Base-by-base conservation (phyloP, 53 echinoderm and acorn worm genomes). In the Paelopatides confundens region DNA sequence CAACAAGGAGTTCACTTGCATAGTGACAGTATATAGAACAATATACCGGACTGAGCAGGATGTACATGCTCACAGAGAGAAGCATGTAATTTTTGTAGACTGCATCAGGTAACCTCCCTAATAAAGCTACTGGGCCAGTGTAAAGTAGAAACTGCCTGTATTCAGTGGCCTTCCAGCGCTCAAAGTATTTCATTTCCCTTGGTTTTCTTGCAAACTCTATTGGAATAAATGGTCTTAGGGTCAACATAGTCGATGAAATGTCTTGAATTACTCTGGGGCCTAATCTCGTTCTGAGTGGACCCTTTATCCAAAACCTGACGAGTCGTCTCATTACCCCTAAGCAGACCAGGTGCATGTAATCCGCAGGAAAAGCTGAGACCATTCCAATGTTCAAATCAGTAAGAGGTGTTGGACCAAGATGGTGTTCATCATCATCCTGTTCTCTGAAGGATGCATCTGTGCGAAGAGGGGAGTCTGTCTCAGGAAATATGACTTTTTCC, bases 111-210 rank as follows among this genome's bases (percentile, higher is more conserved):
- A 89, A 46, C 34, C 58, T 81, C 23, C 71, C 71, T 62, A 81
- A 54, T 27, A 89, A 58, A 50, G 76, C 84, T 5, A 93, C 50
- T 79, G 46, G 68, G 34, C 92, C 92, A 65, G 85, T 85, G 77
- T 92, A 92, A 30, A 92, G 70, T 14, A 92, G 84, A 33, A 92
- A 74, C 40, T 92, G 88, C 5, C 92, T 65, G 12, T 82, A 85
- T 77, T 92, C 92, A 21, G 88, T 92, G 14, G 89, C 89, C 66
- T 92, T 88, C 92, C 92, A 92, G 10, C 88, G 37, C 46, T 88
- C 92, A 3, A 92, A 33, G 62, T 89, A 89, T 29, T 62, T 51
- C 47, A 90, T 53, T 14, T 86, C 71, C 62, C 92, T 63, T 33
- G 77, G 77, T 34, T 58, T 77, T 79, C 92, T 77, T 89, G 67